Conservation (phyloP, 35 echinoderm and acorn worm genomes). For the Eucidaris tribuloides region DNA sequence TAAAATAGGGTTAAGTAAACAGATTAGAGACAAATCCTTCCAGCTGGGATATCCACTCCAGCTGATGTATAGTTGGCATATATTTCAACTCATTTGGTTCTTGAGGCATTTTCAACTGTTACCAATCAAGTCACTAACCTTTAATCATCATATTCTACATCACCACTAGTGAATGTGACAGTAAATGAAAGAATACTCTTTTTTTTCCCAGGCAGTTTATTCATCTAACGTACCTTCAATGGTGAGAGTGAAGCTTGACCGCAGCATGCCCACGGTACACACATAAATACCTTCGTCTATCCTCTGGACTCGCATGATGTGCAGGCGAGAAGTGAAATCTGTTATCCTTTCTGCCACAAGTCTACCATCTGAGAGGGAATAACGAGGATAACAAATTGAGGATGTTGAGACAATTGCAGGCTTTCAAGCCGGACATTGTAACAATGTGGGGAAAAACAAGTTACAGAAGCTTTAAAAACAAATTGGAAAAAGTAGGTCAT, state of each 20-base stretch:
- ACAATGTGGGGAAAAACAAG: no score
- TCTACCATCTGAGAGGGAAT: not conserved
- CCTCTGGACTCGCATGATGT: conserved; percentile 22
- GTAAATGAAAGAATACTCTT: not conserved
- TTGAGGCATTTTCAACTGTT: not conserved
- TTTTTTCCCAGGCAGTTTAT: not conserved
- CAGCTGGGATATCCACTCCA: not conserved
- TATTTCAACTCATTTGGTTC: not conserved
- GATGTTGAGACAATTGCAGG: no score
- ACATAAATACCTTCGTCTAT: conserved; percentile 53
- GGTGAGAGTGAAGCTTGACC: conserved; percentile 33
- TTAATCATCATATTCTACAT: no score
- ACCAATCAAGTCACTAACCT: no score
- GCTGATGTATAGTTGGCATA: not conserved
- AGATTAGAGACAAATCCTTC: no score
- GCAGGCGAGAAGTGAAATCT: conserved; percentile 8
- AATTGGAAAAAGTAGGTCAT: no score
- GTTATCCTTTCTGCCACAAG: conserved; percentile 11
- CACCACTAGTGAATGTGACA: not conserved
- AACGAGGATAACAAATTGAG: no score
- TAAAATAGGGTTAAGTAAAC: no score
- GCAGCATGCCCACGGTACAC: conserved; percentile 56
- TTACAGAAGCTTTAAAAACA: no score
- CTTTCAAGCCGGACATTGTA: no score
- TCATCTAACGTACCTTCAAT: conserved; percentile 41